Evolutionary conservation across 2,797 vertebrate species (phyloP).

Genomic region (Sebastes itinus): DNA sequence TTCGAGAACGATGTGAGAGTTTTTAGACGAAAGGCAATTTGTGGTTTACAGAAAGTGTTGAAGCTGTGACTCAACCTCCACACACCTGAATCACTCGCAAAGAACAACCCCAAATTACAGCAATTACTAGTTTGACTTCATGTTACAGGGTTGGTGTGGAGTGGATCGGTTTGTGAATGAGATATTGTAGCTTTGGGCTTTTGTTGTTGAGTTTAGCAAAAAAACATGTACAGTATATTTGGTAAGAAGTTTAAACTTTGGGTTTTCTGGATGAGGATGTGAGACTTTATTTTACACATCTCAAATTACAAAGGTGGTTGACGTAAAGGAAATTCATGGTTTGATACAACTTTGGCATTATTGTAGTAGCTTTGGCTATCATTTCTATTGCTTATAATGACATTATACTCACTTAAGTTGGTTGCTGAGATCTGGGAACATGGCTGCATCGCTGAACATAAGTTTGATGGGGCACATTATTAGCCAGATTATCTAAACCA

Average conservation of each 20-base stretch:
- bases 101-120: conserved; percentile 22
- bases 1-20: conserved; percentile 1
- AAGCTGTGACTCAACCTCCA: conserved; percentile 38
- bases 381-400: not conserved
- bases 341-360: not conserved
- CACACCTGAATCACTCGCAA: conserved; percentile 29
- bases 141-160: not conserved
- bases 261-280: not conserved
- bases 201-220: not conserved
- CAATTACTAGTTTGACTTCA: conserved; percentile 10
- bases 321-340: not conserved
- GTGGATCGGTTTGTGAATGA: not conserved
- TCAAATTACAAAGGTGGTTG: not conserved
- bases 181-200: not conserved
- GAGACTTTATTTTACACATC: not conserved
- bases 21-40: conserved; percentile 38
- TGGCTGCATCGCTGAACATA: not conserved
- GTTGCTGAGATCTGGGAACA: not conserved
- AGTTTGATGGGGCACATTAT: not conserved
- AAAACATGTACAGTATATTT: not conserved
- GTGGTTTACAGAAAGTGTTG: conserved; percentile 29
- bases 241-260: not conserved
- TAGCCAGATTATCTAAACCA: not conserved
- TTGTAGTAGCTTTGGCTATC: not conserved
- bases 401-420: not conserved